Conservation (phyloP, 2,113 vertebrate genomes). For the Cettia cetti region DNA sequence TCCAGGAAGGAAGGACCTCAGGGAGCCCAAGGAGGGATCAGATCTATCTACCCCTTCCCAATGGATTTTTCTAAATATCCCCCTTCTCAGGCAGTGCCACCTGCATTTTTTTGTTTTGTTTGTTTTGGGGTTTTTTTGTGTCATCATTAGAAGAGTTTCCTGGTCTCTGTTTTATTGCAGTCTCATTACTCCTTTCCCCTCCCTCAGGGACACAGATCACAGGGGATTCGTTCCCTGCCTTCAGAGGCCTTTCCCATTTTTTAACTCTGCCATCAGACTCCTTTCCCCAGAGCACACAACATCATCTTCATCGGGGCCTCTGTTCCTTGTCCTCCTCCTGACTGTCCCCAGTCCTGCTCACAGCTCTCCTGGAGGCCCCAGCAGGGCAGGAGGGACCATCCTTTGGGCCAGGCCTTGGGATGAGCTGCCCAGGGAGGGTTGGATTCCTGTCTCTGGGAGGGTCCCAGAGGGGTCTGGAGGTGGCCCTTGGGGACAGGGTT, state of each 20-base stretch:
- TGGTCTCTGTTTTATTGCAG: background rate
- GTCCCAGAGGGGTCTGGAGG: background rate
- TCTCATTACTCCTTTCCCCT: background rate
- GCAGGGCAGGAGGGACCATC: background rate
- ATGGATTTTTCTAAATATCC: accelerated
- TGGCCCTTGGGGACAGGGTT: background rate
- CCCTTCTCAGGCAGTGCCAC: background rate
- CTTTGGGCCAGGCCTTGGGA: accelerated
- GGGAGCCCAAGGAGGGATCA: background rate
- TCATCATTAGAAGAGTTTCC: background rate
- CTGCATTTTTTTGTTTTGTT: background rate
- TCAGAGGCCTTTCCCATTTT: background rate
- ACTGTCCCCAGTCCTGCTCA: background rate
- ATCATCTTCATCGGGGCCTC: background rate
- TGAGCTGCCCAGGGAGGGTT: background rate
- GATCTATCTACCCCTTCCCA: background rate
- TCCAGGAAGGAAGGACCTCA: background rate
- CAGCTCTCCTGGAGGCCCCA: background rate
- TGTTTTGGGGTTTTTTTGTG: background rate
- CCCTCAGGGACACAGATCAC: background rate
- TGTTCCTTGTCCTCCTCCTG: background rate
- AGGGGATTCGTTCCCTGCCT: background rate
- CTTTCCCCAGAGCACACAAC: background rate
- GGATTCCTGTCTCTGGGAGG: background rate
- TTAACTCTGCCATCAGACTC: background rate